Evolutionary conservation across 1,140 invertebrate genomes (phyloP).

Genomic region (Neelides sp.): DNA sequence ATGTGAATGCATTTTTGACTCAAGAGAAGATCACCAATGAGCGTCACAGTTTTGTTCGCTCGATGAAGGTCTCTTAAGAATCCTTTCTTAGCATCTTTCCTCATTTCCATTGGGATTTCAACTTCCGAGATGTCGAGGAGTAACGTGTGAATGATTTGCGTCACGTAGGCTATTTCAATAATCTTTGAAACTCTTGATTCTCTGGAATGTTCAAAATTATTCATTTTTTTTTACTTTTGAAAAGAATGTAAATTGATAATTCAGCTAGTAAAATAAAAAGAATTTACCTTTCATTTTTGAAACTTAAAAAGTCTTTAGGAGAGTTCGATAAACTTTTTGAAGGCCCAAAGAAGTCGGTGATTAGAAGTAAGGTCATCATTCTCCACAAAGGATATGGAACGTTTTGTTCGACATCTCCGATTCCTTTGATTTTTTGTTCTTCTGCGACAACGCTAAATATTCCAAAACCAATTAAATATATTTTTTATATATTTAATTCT

Average conservation of each 20-base stretch:
- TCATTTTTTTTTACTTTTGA: too few relatives aligned
- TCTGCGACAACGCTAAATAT: slow-evolving; percentile 6
- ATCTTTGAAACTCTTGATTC: slow-evolving; percentile 8
- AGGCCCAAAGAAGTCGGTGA: slow-evolving; percentile 12
- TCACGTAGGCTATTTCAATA: slow-evolving; percentile 8
- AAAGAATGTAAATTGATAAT: not conserved
- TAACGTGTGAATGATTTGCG: slow-evolving; percentile 10
- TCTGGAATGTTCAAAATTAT: too few relatives aligned
- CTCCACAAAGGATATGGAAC: slow-evolving; percentile 12
- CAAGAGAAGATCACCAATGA: slow-evolving; percentile 13
- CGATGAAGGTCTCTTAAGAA: not conserved
- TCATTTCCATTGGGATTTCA: not conserved
- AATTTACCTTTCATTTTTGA: slow-evolving; percentile 8
- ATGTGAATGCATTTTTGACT: slow-evolving; percentile 12
- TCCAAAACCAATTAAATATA: too few relatives aligned
- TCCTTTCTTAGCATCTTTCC: not conserved
- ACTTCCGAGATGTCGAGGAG: slow-evolving; percentile 4
- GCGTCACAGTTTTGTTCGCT: slow-evolving; percentile 13
- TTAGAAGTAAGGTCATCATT: slow-evolving; percentile 12
- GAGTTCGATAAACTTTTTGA: not conserved
- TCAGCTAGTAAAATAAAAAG: not conserved
- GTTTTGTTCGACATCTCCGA: not conserved
- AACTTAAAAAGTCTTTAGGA: not conserved
- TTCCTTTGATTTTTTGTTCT: not conserved
- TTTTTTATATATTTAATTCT: too few relatives aligned